Conservation (phyloP, 2,888 invertebrate species). For the Sympetrum striolatum region DNA sequence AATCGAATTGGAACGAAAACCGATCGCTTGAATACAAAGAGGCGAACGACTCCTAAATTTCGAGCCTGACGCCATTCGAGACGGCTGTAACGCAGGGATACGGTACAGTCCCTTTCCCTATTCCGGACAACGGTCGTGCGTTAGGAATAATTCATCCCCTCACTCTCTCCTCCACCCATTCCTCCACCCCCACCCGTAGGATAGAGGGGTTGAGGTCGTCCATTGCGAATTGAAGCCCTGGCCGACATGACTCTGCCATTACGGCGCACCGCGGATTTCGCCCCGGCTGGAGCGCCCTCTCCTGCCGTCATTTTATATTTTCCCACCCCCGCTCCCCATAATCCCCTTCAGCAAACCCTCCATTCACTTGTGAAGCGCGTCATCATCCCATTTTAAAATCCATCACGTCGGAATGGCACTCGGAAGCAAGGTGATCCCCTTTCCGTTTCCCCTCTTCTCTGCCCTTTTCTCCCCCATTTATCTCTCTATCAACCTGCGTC, state of each 20-base stretch:
- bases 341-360: not conserved
- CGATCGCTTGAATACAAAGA: too few relatives aligned
- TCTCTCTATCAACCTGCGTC: not conserved
- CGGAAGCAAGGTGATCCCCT: not conserved
- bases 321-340: not conserved
- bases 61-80: too few relatives aligned
- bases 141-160: too few relatives aligned
- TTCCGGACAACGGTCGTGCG: too few relatives aligned
- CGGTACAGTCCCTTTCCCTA: too few relatives aligned
- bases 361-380: not conserved
- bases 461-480: not conserved
- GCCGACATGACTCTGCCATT: not conserved
- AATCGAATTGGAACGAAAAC: too few relatives aligned
- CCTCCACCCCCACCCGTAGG: too few relatives aligned
- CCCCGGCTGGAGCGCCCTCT: not conserved
- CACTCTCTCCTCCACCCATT: too few relatives aligned
- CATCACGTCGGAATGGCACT: not conserved
- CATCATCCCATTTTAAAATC: not conserved
- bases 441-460: not conserved
- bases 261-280: not conserved
- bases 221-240: not conserved
- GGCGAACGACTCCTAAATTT: too few relatives aligned
- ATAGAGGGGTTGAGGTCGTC: not conserved
- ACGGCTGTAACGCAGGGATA: too few relatives aligned
- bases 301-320: not conserved